A percentile compares a stretch with the other conserved stretches of the same genome.
These are phyloP conservation scores for Liolophura sinensis DNA, from an alignment of 1,140 invertebrate genomes.

Conservation along the genomic window DNA sequence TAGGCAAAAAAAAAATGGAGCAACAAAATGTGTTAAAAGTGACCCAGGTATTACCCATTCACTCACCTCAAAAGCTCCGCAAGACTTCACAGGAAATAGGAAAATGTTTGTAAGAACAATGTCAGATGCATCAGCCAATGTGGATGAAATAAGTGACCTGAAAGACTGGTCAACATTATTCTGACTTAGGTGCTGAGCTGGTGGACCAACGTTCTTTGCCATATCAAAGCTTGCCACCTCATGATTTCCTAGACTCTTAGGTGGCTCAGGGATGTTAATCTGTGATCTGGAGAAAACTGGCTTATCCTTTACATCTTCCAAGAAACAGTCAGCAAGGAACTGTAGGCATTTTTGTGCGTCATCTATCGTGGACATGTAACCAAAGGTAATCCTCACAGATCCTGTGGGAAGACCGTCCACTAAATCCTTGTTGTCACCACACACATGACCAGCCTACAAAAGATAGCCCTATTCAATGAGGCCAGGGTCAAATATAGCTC, in stretches of 20 bases:
- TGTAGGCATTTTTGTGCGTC: slow-evolving; percentile 75
- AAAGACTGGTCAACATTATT: too few species aligned
- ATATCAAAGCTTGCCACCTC: neutral
- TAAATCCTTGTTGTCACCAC: slow-evolving; percentile 87
- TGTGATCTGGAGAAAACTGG: slow-evolving; percentile 21
- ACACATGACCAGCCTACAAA: slow-evolving; percentile 82
- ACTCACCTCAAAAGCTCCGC: slow-evolving; percentile 73
- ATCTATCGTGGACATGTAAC: slow-evolving; percentile 79
- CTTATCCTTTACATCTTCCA: slow-evolving; percentile 27
- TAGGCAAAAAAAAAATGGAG: too few species aligned
- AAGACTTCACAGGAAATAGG: slow-evolving; percentile 94
- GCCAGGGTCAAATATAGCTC: too few species aligned
- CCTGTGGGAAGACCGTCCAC: slow-evolving; percentile 90
- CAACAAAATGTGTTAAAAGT: too few species aligned
- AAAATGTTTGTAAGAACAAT: slow-evolving; percentile 67
- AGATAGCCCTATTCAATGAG: slow-evolving; percentile 21
- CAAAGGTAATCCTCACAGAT: slow-evolving; percentile 89
- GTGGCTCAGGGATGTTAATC: neutral
- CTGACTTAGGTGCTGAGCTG: too few species aligned
- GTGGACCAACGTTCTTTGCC: too few species aligned
- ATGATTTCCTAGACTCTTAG: too few species aligned
- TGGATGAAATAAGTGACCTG: too few species aligned
- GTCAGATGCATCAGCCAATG: neutral
- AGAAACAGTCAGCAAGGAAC: slow-evolving; percentile 67
- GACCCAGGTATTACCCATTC: too few species aligned